Evolutionary conservation across 2,113 vertebrate species (phyloP).

Genomic region (Ivindomyrus marchei): DNA sequence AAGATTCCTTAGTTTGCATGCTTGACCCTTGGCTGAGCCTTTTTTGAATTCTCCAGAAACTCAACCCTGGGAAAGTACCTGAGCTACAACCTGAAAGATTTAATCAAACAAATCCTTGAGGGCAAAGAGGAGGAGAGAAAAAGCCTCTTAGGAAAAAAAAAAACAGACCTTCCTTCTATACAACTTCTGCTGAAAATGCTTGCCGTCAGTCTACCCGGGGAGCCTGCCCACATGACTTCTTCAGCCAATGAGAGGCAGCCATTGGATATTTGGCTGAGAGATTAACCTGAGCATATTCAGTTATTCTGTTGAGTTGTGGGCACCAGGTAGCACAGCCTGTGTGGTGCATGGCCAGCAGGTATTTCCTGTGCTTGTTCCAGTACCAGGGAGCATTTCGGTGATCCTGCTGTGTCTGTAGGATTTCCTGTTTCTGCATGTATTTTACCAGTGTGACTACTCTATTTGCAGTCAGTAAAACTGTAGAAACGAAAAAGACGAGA

Average conservation of each 20-base stretch:
- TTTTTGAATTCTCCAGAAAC: not conserved
- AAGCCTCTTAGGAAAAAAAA: not conserved
- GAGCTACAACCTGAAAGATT: not conserved
- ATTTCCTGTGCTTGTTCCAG: conserved; percentile 1
- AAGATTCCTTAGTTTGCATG: not conserved
- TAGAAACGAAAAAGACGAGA: not conserved
- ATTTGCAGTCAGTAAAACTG: not conserved
- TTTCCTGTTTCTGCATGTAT: conserved; percentile 32
- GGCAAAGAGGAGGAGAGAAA: not conserved
- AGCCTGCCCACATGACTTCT: not conserved
- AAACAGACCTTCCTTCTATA: conserved; percentile 32
- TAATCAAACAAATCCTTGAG: not conserved
- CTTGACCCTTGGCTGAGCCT: not conserved
- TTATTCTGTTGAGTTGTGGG: not conserved
- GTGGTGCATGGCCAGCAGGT: conserved; percentile 25
- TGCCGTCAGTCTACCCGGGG: not conserved
- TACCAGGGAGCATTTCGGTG: not conserved
- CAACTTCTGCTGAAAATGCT: conserved; percentile 10
- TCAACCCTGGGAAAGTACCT: not conserved
- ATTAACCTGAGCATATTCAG: not conserved
- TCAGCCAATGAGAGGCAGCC: not conserved
- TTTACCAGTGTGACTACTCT: not conserved
- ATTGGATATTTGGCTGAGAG: conserved; percentile 15
- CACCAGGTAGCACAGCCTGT: conserved; percentile 16
- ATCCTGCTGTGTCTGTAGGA: conserved; percentile 12